Conservation (phyloP, 2,888 invertebrate genomes). For the Notodonta dromedarius region DNA sequence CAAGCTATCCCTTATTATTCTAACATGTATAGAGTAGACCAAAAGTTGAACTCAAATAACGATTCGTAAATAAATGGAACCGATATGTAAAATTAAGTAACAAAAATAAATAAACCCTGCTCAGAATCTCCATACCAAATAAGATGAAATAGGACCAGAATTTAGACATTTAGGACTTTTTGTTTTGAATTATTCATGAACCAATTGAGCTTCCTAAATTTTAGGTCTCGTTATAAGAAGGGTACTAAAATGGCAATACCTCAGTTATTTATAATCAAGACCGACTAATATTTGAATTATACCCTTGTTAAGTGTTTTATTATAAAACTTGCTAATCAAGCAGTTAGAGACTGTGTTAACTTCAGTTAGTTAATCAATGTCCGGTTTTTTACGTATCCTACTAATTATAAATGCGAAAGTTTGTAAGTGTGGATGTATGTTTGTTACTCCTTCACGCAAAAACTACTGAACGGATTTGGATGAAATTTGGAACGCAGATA, state of each 20-base stretch:
- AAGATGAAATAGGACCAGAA: background rate
- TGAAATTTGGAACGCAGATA: too few relatives aligned
- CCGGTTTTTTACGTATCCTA: background rate
- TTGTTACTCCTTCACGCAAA: too few relatives aligned
- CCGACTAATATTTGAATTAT: background rate
- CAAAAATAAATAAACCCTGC: background rate
- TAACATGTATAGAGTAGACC: too few relatives aligned
- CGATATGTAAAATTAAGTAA: too few relatives aligned
- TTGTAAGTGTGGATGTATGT: too few relatives aligned
- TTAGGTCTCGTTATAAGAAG: background rate
- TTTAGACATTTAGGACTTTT: background rate
- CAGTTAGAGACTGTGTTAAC: background rate
- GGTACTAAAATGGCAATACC: background rate
- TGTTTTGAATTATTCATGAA: conserved; percentile 2
- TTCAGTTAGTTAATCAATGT: background rate
- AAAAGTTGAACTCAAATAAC: too few relatives aligned
- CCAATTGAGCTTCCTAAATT: background rate
- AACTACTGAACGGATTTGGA: too few relatives aligned
- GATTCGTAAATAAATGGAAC: background rate
- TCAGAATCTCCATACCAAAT: background rate
- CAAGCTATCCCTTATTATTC: too few relatives aligned
- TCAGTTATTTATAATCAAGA: background rate
- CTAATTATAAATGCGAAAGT: background rate
- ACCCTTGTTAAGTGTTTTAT: background rate
- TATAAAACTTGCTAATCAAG: background rate